Evolutionary conservation across 2,113 vertebrate species (phyloP).

Genomic region (Struthio camelus): DNA sequence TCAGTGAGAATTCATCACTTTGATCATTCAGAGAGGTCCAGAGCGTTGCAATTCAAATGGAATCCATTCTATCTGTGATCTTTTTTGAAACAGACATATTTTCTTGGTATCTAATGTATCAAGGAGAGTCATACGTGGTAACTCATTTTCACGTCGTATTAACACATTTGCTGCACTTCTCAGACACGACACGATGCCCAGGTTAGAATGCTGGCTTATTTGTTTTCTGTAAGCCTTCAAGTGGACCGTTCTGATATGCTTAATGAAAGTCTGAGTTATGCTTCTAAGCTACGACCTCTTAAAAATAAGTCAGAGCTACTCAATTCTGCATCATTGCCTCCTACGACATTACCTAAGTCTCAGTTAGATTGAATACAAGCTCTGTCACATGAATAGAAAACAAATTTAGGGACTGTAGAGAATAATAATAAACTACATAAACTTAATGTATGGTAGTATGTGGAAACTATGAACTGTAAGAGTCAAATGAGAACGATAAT

Average conservation of each 20-base stretch:
- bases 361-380: neutral
- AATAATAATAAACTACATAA: neutral
- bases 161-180: neutral
- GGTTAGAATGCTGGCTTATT: neutral
- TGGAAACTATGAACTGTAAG: neutral
- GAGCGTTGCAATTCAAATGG: neutral
- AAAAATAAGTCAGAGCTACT: neutral
- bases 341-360: neutral
- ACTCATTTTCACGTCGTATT: neutral
- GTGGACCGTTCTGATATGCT: neutral
- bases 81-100: neutral
- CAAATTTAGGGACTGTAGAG: neutral
- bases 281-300: neutral
- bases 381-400: neutral
- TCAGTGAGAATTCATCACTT: neutral
- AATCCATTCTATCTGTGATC: neutral
- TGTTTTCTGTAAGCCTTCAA: neutral
- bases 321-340: neutral
- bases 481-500: neutral
- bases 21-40: neutral
- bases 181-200: neutral
- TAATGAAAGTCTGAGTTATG: neutral
- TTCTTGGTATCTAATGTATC: neutral
- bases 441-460: neutral
- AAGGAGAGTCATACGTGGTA: neutral